Percentiles rank a stretch among this genome's conserved stretches.
Conservation (phyloP, 2,888 invertebrate species). For the Drosophila leonis region DNA sequence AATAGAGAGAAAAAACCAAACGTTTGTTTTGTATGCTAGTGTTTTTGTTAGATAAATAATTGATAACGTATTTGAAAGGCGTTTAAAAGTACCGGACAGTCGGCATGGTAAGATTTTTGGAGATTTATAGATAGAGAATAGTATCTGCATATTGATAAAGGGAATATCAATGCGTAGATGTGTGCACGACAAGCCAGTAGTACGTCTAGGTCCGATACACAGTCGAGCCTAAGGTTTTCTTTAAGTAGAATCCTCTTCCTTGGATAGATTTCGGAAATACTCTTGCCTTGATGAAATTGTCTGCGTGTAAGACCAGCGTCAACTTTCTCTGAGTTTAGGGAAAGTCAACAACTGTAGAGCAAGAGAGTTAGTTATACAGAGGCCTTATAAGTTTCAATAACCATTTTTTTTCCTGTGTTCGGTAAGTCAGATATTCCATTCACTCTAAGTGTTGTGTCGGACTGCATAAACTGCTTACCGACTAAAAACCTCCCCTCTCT, state of each 20-base stretch:
- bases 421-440: too few species aligned
- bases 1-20: background rate
- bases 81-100: background rate
- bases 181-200: background rate
- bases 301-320: background rate
- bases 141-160: background rate
- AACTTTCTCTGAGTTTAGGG: background rate
- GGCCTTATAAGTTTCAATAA: too few species aligned
- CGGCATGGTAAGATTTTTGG: background rate
- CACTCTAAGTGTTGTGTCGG: too few species aligned
- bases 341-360: background rate
- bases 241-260: too few species aligned
- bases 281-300: too few species aligned
- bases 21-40: background rate
- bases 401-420: too few species aligned
- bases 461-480: too few species aligned
- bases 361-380: background rate
- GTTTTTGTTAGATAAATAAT: slow-evolving; percentile 2
- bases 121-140: background rate
- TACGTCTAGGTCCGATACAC: background rate
- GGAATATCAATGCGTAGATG: background rate
- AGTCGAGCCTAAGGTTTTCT: too few species aligned
- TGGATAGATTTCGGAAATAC: too few species aligned
- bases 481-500: too few species aligned
- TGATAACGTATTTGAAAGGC: slow-evolving; percentile 10